Base-by-base conservation (phyloP, 2,113 vertebrate genomes). In the Peucedramus taeniatus region DNA sequence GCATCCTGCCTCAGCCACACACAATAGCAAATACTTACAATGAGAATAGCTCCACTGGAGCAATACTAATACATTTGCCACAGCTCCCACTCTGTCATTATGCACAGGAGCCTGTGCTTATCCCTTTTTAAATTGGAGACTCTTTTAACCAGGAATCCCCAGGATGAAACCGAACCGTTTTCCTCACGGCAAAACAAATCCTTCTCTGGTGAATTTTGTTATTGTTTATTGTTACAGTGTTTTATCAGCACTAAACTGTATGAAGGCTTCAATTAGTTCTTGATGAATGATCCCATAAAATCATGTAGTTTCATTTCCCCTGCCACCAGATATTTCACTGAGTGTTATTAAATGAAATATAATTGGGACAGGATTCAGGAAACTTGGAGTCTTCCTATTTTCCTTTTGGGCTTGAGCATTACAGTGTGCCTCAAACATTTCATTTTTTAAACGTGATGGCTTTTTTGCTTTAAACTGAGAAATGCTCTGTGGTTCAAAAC, bases 241-340 rank as follows among this genome's bases (percentile, higher is more conserved):
- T 99, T 98, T 99, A 99, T 99, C 99, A 99, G 98, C 98, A 98
- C 98, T 99, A 98, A 98, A 99, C 98, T 99, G 97, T 98, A 98
- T 98, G 98, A 98, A 98, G 98, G 98, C 98, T 99, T 99, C 99
- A 99, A 99, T 99, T 99, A 99, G 99, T 99, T 99, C 99, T 99
- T 99, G 99, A 99, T 99, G 99, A 99, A 99, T 99, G 98, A 99
- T 98, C 98, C 98, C 98, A 99, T 98, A 99, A 99, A 99, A 99
- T 98, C 98, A 97, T 98, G 98, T 98, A 98, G 98, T 98, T 98
- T 99, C 98, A 99, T 99, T 99, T 99, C 99, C 98, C 98, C 98
- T 98, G 98, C 98, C 98, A 98, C 98, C 96, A 98, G 98, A 98
- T 98, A 99, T 98, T 98, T 98, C 98, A 98, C 98, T 98, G 98